A percentile compares a stretch with the other conserved stretches of the same genome.
Conservation (phyloP, 2,113 vertebrate species). For the Xenopus tropicalis region UCB_Xtro_10.0 CM004444.2:107956501-107957000, state of each 20-base stretch:
- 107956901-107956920: too few relatives aligned
- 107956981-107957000: too few relatives aligned
- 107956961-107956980: too few relatives aligned
- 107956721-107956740: background rate
- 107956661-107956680: slow-evolving; percentile 15
- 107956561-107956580: slow-evolving; percentile 22
- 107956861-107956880: too few relatives aligned
- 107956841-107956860: too few relatives aligned
- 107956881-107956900: too few relatives aligned
- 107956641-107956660: slow-evolving; percentile 6
- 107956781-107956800: too few relatives aligned
- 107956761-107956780: background rate
- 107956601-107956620: slow-evolving; percentile 21
- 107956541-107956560: slow-evolving; percentile 4
- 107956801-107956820: too few relatives aligned
- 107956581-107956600: slow-evolving; percentile 5
- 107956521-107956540: slow-evolving; percentile 8
- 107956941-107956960: too few relatives aligned
- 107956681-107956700: background rate
- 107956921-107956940: too few relatives aligned
- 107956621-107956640: slow-evolving; percentile 8
- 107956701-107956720: slow-evolving; percentile 8
- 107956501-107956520: slow-evolving; percentile 22
- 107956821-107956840: too few relatives aligned
- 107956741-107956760: slow-evolving; percentile 5